A percentile compares a stretch with the other conserved stretches of the same genome.
phyloP scores from a whole-genome alignment of 2,888 invertebrate species.

The Andrena bicolor region DNA sequence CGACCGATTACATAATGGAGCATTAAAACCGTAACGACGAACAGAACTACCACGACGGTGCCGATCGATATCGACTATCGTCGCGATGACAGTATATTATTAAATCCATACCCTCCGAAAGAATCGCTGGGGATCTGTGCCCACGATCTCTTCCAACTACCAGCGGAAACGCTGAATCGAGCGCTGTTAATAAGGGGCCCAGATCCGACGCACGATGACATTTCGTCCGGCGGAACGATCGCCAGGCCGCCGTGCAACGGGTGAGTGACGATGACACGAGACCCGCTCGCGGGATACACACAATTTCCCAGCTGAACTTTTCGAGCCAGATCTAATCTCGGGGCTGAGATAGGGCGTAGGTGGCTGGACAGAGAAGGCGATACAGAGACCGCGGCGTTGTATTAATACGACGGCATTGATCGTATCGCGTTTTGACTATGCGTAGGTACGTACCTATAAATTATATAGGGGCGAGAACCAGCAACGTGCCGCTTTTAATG shows the following conservation, averaged over 20 bases:
- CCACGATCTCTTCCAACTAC: background rate
- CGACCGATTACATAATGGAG: constrained; percentile 23
- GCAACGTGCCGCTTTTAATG: constrained; percentile 41
- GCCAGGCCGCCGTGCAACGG: constrained; percentile 31
- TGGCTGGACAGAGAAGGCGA: constrained; percentile 42
- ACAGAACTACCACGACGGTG: background rate
- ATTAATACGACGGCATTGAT: constrained; percentile 63
- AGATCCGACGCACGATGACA: constrained; percentile 49
- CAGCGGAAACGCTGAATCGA: constrained; percentile 8
- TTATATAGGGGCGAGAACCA: constrained; percentile 59
- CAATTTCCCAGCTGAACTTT: constrained; percentile 66
- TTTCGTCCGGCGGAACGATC: constrained; percentile 29
- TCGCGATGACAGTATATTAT: background rate
- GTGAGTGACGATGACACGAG: constrained; percentile 65
- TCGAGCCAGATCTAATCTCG: constrained; percentile 65
- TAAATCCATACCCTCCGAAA: background rate
- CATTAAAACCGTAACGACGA: constrained; percentile 8
- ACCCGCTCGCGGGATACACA: constrained; percentile 44
- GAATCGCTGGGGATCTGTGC: background rate
- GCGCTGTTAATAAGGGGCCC: constrained; percentile 27
- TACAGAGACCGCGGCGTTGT: constrained; percentile 38
- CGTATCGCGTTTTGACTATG: constrained; percentile 67
- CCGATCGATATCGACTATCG: background rate
- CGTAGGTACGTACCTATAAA: constrained; percentile 61
- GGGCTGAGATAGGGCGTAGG: constrained; percentile 63